Evolutionary conservation across 2,888 invertebrate genomes (phyloP).

Genomic region (Napeogenes sylphis): DNA sequence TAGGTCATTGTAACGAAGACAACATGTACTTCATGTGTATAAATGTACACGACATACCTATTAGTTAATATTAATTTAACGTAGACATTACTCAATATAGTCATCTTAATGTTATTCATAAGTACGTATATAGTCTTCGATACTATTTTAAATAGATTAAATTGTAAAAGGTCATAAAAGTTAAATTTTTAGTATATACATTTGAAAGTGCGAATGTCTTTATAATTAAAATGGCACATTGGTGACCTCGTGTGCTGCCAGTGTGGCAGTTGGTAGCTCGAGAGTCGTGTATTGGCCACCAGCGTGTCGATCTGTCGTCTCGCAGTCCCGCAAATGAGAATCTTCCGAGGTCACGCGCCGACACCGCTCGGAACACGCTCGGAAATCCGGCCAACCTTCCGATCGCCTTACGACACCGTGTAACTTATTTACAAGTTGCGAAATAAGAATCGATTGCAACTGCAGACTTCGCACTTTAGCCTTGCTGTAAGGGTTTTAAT

Average conservation of each 20-base stretch:
- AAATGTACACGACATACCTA: constrained; percentile 32
- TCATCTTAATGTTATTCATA: constrained; percentile 34
- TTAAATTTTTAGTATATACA: no score
- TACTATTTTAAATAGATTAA: not conserved
- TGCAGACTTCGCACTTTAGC: constrained; percentile 75
- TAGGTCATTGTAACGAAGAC: constrained; percentile 13
- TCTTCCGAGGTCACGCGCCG: constrained; percentile 67
- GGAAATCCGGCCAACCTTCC: constrained; percentile 79
- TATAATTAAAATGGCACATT: no score
- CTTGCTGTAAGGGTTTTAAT: constrained; percentile 77
- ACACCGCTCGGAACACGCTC: constrained; percentile 72
- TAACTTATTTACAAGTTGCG: constrained; percentile 77
- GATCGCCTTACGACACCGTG: constrained; percentile 75
- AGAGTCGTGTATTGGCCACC: constrained; percentile 19
- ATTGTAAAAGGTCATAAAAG: no score
- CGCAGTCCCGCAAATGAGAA: constrained; percentile 61
- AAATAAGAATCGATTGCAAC: constrained; percentile 77
- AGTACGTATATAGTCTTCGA: not conserved
- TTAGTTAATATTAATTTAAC: constrained; percentile 65
- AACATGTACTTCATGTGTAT: constrained; percentile 15
- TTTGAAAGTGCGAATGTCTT: no score
- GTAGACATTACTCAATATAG: constrained; percentile 67
- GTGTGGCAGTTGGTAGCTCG: constrained; percentile 33
- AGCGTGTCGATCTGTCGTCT: constrained; percentile 35
- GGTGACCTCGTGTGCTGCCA: constrained; percentile 31